phyloP scores from a whole-genome alignment of 2,888 invertebrate genomes.

The Cryptocephalus moraei region DNA sequence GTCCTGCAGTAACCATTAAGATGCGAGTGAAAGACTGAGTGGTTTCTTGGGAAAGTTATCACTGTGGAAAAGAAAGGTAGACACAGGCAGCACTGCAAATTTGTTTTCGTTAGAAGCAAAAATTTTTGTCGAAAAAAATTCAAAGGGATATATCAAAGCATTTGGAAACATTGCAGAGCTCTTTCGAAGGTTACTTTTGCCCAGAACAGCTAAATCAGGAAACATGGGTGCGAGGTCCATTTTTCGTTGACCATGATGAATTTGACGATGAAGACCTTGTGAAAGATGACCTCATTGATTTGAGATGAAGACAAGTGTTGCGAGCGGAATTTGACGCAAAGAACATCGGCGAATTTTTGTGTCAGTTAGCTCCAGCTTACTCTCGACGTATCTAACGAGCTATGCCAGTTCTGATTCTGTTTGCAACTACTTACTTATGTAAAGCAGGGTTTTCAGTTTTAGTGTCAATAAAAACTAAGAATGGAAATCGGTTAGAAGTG shows the following conservation, averaged over 20 bases:
- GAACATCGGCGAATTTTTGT: constrained; percentile 3
- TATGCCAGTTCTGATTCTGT: constrained; percentile 3
- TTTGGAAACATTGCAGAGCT: constrained; percentile 2
- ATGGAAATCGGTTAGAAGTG: too few species aligned
- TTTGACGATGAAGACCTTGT: constrained; percentile 2
- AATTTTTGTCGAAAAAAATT: neutral
- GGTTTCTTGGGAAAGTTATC: too few species aligned
- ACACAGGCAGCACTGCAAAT: neutral
- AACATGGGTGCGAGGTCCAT: constrained; percentile 3
- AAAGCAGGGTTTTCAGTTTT: constrained; percentile 2
- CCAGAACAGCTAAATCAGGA: constrained; percentile 1
- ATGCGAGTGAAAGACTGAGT: too few species aligned
- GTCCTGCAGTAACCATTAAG: too few species aligned
- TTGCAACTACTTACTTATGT: constrained; percentile 3
- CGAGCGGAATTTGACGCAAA: constrained; percentile 3
- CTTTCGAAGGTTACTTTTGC: constrained; percentile 3
- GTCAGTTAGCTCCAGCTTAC: neutral
- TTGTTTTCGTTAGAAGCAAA: neutral
- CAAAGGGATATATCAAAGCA: constrained; percentile 1
- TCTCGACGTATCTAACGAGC: constrained; percentile 1
- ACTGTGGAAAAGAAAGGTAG: neutral
- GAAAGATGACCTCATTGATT: too few species aligned
- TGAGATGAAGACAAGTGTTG: constrained; percentile 1
- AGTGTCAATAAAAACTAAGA: constrained; percentile 2
- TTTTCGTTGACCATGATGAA: neutral